Evolutionary conservation across 1,140 invertebrate species (phyloP).

Genomic region (Drosophila bipectinata): DNA sequence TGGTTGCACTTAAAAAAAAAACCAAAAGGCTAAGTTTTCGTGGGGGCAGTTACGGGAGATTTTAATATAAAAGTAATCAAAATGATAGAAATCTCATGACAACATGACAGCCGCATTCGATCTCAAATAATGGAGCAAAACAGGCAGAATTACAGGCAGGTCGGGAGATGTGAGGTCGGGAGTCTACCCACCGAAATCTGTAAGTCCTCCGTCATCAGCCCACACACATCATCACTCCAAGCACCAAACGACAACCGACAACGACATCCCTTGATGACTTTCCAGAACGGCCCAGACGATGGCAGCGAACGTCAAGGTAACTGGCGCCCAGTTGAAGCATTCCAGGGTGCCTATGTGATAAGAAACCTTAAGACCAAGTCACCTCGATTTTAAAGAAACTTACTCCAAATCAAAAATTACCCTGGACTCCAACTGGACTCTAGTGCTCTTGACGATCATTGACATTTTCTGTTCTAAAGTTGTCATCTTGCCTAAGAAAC

Average conservation of each 20-base stretch:
- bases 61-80: constrained; percentile 28
- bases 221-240: background rate
- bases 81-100: constrained; percentile 34
- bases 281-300: constrained; percentile 90
- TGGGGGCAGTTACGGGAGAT: constrained; percentile 16
- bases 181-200: constrained; percentile 69
- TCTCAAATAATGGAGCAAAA: background rate
- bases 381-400: no score
- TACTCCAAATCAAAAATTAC: background rate
- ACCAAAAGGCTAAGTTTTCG: constrained; percentile 10
- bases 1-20: constrained; percentile 7
- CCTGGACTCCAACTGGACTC: constrained; percentile 4
- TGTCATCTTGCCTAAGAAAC: background rate
- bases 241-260: constrained; percentile 84
- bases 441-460: background rate
- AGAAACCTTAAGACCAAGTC: no score
- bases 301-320: constrained; percentile 88
- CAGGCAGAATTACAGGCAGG: no score
- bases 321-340: constrained; percentile 94
- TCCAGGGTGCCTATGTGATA: constrained; percentile 84
- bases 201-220: constrained; percentile 87
- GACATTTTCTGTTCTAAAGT: background rate
- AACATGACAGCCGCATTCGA: background rate
- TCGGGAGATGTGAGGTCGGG: background rate
- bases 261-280: constrained; percentile 88